Evolutionary conservation across 2,797 vertebrate species (phyloP).

Genomic region (Synanceia verrucosa): DNA sequence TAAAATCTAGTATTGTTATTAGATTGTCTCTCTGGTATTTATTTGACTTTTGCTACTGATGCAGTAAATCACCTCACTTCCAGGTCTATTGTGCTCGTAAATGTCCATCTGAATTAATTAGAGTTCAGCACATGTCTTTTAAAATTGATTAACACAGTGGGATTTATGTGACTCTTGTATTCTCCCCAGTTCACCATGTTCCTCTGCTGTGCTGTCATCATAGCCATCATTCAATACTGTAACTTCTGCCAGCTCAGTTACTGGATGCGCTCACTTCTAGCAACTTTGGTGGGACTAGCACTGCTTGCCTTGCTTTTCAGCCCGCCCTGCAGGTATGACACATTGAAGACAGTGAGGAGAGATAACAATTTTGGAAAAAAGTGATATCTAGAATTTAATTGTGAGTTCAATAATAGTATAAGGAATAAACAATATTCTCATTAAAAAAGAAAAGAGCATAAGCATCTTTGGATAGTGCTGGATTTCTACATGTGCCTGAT

Average conservation of each 20-base stretch:
- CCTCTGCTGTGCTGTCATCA: slow-evolving; percentile 91
- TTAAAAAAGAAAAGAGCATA: not conserved
- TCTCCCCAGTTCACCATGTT: slow-evolving; percentile 89
- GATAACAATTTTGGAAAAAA: not conserved
- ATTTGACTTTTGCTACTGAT: not conserved
- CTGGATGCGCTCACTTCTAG: slow-evolving; percentile 95
- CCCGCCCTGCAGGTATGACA: slow-evolving; percentile 81
- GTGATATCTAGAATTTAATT: not conserved
- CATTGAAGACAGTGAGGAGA: not conserved
- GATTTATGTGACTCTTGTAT: not conserved
- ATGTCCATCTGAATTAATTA: not conserved
- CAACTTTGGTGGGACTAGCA: slow-evolving; percentile 87
- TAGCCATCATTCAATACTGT: slow-evolving; percentile 95
- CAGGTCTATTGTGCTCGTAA: not conserved
- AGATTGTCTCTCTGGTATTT: not conserved
- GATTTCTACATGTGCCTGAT: not conserved
- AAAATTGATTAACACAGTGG: not conserved
- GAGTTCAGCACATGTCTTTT: not conserved
- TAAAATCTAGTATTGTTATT: not conserved
- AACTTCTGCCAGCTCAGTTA: slow-evolving; percentile 99
- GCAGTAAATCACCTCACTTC: not conserved
- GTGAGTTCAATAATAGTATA: not conserved
- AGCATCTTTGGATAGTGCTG: not conserved
- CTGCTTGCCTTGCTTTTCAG: slow-evolving; percentile 89
- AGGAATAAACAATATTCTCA: not conserved